Base-by-base conservation (phyloP, 2,113 vertebrate species). In the Lates calcarifer region DNA sequence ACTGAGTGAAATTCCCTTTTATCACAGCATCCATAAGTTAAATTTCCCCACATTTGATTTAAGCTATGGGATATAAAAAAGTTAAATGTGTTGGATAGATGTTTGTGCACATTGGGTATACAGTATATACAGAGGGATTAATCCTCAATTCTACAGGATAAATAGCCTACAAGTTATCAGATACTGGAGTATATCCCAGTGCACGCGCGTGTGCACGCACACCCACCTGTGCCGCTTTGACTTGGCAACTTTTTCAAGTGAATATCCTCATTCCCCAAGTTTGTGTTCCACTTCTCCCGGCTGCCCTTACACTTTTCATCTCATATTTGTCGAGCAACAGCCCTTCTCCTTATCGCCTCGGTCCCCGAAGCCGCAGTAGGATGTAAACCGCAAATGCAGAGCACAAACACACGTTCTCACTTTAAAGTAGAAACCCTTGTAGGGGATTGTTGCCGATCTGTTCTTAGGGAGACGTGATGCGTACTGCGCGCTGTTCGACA, bases 211-310 rank as follows among this genome's bases (percentile, higher is more conserved):
- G 13, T 35, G 24, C 39, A 63, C 28, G 18, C 53, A 55, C 29
- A 24, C 17, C 29, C 49, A 64, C 70, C 15, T 35, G 47, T 41
- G 24, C 26, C 14, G 24, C 61, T 43, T 33, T 41, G 20, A 61
- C 51, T 71, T 77, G 55, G 39, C 56, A 89, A 90, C 82, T 87
- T 89, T 87, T 68, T 6, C 2, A 75, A 84, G 74, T 45, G 29
- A 67, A 56, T 6, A 47, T 57, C 17, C 35, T 80, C n/a, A 67
- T 43, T 57, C 43, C 51, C 14, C 33, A 81, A 86, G 62, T 86
- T 75, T 2, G 0, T 57, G 41, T 43, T 74, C 65, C 56, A 68
- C 62, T 79, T 78, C 68, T 28, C 10, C 39, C 17, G 15, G 29
- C 58, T 64, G 24, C 67, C 51, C 37, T 68, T 2, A 4, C 5